These are phyloP conservation scores for Conomelus anceps DNA, from an alignment of 2,888 invertebrate genomes.

Conservation along the genomic window DNA sequence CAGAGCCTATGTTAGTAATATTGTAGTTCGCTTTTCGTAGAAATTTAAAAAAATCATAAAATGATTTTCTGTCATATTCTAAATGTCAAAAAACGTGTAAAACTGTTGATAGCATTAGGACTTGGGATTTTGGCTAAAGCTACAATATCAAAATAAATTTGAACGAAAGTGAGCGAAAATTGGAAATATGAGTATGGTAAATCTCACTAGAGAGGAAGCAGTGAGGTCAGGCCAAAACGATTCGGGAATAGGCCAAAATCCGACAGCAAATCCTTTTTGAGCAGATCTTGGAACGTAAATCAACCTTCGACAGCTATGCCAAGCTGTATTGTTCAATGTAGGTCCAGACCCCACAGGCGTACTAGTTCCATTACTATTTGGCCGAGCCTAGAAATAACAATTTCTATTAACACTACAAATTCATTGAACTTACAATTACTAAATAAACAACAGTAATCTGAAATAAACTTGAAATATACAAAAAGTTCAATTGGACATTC, in stretches of 20 bases:
- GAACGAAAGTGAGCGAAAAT: no score
- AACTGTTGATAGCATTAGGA: no score
- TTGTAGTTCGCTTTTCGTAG: no score
- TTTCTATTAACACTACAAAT: neutral
- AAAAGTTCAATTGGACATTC: neutral
- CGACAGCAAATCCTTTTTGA: conserved; percentile 85
- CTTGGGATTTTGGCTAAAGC: no score
- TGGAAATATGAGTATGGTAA: neutral
- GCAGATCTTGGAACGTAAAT: conserved; percentile 89
- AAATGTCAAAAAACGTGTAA: no score
- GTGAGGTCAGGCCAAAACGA: conserved; percentile 94
- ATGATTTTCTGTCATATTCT: no score
- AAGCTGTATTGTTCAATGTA: conserved; percentile 54
- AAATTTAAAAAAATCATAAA: no score
- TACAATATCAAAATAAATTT: no score
- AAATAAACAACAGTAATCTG: neutral
- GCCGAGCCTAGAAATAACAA: conserved; percentile 38
- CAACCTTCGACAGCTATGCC: conserved; percentile 80
- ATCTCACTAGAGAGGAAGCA: conserved; percentile 65
- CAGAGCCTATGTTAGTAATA: no score
- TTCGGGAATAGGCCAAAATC: conserved; percentile 99
- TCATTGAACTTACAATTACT: conserved; percentile 16
- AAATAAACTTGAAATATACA: neutral
- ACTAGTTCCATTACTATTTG: conserved; percentile 46
- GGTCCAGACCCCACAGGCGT: conserved; percentile 42